Evolutionary conservation across 2,113 vertebrate species (phyloP).

Genomic region (Siphamia tubifer): DNA sequence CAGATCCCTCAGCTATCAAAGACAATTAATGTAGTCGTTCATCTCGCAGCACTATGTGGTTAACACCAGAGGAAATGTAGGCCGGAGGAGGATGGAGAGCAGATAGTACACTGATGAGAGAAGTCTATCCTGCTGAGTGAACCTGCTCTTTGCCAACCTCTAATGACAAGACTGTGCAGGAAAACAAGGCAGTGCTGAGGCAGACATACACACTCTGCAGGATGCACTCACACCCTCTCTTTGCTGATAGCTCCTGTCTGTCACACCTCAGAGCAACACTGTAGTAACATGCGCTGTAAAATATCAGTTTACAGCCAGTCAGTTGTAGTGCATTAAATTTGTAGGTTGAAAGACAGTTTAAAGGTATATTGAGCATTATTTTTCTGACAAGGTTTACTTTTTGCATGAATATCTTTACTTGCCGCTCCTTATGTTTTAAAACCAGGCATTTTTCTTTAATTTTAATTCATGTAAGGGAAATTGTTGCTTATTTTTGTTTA

Average conservation of each 20-base stretch:
- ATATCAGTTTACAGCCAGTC: neutral
- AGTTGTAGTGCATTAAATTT: too few species aligned
- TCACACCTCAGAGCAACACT: neutral
- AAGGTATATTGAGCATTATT: too few species aligned
- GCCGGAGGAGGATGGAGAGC: neutral
- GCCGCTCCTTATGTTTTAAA: too few species aligned
- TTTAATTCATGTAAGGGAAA: too few species aligned
- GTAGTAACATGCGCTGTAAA: neutral
- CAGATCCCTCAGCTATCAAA: conserved; percentile 61
- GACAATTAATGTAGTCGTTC: conserved; percentile 56
- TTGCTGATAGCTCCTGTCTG: neutral
- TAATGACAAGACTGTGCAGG: conserved; percentile 11
- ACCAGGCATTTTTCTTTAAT: too few species aligned
- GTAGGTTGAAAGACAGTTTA: neutral
- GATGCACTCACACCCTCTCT: neutral
- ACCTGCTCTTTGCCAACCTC: conserved; percentile 9
- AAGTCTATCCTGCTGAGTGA: conserved; percentile 26
- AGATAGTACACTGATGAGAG: conserved; percentile 21
- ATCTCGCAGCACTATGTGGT: conserved; percentile 49
- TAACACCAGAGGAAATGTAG: conserved; percentile 48
- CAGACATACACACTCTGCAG: conserved; percentile 4
- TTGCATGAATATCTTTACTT: too few species aligned
- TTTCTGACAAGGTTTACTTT: too few species aligned
- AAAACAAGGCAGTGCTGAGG: conserved; percentile 11
- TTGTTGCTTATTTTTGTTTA: too few species aligned